Conservation (phyloP, 37 sponge, comb jelly and placozoan species). For the Amphimedon queenslandica region DNA sequence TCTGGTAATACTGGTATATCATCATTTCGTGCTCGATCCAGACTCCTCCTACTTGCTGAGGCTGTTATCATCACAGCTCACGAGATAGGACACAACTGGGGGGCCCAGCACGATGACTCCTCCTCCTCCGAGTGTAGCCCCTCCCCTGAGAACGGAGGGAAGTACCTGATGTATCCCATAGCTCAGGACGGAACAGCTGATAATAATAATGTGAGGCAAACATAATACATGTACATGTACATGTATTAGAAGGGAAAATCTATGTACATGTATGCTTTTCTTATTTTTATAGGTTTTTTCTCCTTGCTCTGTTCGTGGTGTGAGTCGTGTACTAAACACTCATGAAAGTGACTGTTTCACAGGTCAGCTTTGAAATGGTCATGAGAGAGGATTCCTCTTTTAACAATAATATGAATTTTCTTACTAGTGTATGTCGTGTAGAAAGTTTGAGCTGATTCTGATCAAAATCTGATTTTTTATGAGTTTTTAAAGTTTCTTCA, state of each 20-base stretch:
- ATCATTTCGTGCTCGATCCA: not conserved
- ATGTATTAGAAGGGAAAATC: too few relatives aligned
- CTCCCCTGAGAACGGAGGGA: conserved; percentile 11
- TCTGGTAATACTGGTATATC: conserved; percentile 23
- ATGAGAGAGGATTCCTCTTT: not conserved
- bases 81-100: conserved; percentile 57
- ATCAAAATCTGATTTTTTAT: too few relatives aligned
- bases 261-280: too few relatives aligned
- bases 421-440: not conserved
- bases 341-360: conserved; percentile 13
- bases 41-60: conserved; percentile 23
- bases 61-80: conserved; percentile 26
- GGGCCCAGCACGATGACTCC: conserved; percentile 65
- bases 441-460: too few relatives aligned
- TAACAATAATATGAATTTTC: too few relatives aligned
- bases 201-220: conserved; percentile 8
- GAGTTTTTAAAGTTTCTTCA: too few relatives aligned
- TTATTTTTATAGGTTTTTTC: not conserved
- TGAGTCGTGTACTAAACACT: not conserved
- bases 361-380: not conserved
- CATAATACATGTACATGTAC: too few relatives aligned
- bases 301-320: conserved; percentile 1
- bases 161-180: conserved; percentile 58
- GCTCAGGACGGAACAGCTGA: conserved; percentile 25
- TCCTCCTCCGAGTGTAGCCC: conserved; percentile 9